Evolutionary conservation across 2,888 invertebrate genomes (phyloP), one percentile per base, ranked within the genome.

Genomic region (Cheilosia soror): DNA sequence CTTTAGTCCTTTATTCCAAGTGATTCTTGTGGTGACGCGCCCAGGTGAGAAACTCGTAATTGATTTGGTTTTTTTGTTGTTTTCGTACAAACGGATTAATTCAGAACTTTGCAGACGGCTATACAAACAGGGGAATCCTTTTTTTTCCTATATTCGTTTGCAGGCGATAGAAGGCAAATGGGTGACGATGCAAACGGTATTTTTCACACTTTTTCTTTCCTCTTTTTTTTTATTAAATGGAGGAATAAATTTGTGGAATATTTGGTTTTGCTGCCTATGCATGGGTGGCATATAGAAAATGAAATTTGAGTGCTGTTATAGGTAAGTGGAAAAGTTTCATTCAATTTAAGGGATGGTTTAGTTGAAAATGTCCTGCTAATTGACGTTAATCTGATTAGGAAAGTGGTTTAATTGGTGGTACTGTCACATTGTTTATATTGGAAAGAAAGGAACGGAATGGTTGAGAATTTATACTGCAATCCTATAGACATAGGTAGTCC

Each of bases 21-120:
- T 71, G 57, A 68, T 57, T 69, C 57, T 25, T 57, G 33, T 47
- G 44, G 44, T n/a, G 44, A 44, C 13, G 31, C 33, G 33, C 63
- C 31, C 65, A 75, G 75, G 75, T 75, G 65, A 66, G 75, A 66
- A 66, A 66, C 49, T 66, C 65, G 58, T 75, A 66, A 66, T 75
- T 75, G 75, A 75, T 75, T 75, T 75, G 75, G 57, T 75, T 75
- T 47, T 66, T 58, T 37, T 55, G n/a, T n/a, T 33, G 29, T 29
- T 33, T 37, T 33, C 2, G 6, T 20, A 20, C 11, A 51, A 27
- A 27, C 51, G 51, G 60, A 76, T 76, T 76, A 68, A 76, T 66
- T 76, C 76, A 60, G n/a, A 76, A 76, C 76, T 76, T 76, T 68
- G 5, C 33, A 76, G 76, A 76, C 76, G 66, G 31, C 66, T 66